Evolutionary conservation across 2,888 invertebrate genomes (phyloP), one percentile per base, ranked within the genome.

Genomic region (Eumacrocentrus americanus): DNA sequence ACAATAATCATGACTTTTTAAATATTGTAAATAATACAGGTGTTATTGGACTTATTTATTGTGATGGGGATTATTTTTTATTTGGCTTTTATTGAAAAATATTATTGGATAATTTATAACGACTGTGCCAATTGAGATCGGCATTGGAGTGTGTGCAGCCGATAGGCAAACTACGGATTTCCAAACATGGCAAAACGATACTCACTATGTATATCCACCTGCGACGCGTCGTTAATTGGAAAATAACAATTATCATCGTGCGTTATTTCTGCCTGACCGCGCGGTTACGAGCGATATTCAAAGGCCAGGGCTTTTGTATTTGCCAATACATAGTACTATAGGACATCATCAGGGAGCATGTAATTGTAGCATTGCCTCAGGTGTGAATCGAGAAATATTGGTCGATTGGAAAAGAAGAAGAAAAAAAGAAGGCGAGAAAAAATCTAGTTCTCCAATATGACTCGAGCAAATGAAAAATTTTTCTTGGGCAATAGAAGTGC

Each of bases 201-300:
- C 42, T 25, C n/a, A n/a, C n/a, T 44, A 14, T 16, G 20, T 44
- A 34, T 54, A 52, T 58, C 29, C 54, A 54, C 54, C 60, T 60
- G 60, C 38, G 53, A 40, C 42, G 47, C 29, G 47, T 38, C 60
- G 54, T 60, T 60, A 55, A 60, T 60, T 60, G 60, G 60, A 54
- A 55, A 54, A 60, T 60, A 54, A 60, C 60, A 60, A 60, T 60
- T 60, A 60, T 60, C 59, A 20, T 38, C 34, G 37, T 25, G 29
- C 20, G 48, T 53, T 60, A 60, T 40, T 48, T 54, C 54, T 48
- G 14, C 37, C 7, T 25, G 40, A 47, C 25, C 34, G 42, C 29
- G 22, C 29, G 22, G 4, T 20, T 29, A 29, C 37, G 58, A 40
- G 42, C 42, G 18, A 38, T 25, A 50, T 38, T 40, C 38, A 18